Percentiles rank a stretch among this genome's conserved stretches.
phyloP scores from a whole-genome alignment of 1,140 invertebrate species.

The Hypsibius dujardini region DNA sequence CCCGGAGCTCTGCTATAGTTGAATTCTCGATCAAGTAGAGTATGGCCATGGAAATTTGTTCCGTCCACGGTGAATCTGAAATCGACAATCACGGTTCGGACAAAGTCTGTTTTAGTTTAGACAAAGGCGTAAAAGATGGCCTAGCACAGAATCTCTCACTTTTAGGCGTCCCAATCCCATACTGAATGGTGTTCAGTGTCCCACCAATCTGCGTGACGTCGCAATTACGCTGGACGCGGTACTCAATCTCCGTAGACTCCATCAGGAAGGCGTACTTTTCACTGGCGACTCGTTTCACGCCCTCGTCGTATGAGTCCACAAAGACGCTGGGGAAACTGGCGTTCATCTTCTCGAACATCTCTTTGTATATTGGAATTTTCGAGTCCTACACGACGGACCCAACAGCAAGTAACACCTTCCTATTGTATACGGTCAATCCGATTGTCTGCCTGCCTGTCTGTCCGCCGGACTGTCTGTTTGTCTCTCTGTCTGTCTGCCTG shows the following conservation, averaged over 20 bases:
- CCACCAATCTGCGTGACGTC: slow-evolving; percentile 36
- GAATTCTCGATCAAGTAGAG: background rate
- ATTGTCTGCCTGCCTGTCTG: too few species aligned
- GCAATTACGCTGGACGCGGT: slow-evolving; percentile 34
- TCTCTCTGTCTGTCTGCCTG: too few species aligned
- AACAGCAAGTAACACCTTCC: background rate
- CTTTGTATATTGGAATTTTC: slow-evolving; percentile 37
- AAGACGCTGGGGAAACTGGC: slow-evolving; percentile 34
- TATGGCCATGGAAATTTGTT: background rate
- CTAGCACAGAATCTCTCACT: slow-evolving; percentile 21
- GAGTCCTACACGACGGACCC: slow-evolving; percentile 30
- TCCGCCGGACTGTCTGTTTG: too few species aligned
- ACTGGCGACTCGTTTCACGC: slow-evolving; percentile 35
- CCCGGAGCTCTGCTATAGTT: background rate
- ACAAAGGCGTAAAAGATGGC: background rate
- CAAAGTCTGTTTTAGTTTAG: too few species aligned
- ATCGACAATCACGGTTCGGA: too few species aligned
- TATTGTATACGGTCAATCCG: too few species aligned
- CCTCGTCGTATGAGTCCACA: slow-evolving; percentile 33
- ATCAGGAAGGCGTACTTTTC: slow-evolving; percentile 38
- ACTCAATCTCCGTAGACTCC: slow-evolving; percentile 37
- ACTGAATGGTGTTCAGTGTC: slow-evolving; percentile 37
- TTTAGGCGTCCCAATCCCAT: slow-evolving; percentile 33
- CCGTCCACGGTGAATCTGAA: slow-evolving; percentile 1
- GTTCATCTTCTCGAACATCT: slow-evolving; percentile 39